Base-by-base conservation (phyloP, 2,797 vertebrate species). In the Prunella strophiata region DNA sequence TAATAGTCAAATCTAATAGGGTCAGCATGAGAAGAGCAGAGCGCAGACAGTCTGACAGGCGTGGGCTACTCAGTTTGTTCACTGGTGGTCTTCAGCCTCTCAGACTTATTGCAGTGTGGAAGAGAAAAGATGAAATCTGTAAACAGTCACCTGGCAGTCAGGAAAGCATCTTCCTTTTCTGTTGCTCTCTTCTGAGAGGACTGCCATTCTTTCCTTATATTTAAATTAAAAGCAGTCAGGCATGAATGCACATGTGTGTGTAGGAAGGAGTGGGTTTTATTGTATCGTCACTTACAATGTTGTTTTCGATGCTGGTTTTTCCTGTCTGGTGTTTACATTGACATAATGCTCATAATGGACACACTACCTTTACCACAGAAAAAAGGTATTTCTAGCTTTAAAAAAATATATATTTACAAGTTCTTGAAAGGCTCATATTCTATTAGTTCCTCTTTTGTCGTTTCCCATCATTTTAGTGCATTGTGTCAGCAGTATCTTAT, bases 151-250 rank as follows among this genome's bases (percentile, higher is more conserved):
- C n/a, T 85, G 79, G 48, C 71, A n/a, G 52, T n/a, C 19, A 8
- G 71, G 59, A 82, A 91, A 79, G 51, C 59, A 45, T 59, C 67
- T 91, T 92, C 43, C 29, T 86, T 85, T 81, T 20, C 58, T 79
- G 34, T 65, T 48, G 20, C 62, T 58, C 5, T 52, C 34, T 83
- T 91, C 62, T 0, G 1, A 73, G 71, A 85, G 52, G 52, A 36
- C 52, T 88, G 85, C 50, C 30, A 32, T 89, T 75, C 74, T 45
- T 84, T 66, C 63, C 38, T 52, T 78, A 45, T 71, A 72, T 88
- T 93, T 85, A 84, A 90, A 90, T 94, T 75, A 87, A 88, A 95
- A 90, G 63, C 71, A 92, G 63, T 57, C 67, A 73, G 77, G 80
- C 59, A 16, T 73, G 71, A 82, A 89, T 73, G 71, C 51, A 48